phyloP scores from a whole-genome alignment of 2,797 vertebrate species.

The Iguana delicatissima region DNA sequence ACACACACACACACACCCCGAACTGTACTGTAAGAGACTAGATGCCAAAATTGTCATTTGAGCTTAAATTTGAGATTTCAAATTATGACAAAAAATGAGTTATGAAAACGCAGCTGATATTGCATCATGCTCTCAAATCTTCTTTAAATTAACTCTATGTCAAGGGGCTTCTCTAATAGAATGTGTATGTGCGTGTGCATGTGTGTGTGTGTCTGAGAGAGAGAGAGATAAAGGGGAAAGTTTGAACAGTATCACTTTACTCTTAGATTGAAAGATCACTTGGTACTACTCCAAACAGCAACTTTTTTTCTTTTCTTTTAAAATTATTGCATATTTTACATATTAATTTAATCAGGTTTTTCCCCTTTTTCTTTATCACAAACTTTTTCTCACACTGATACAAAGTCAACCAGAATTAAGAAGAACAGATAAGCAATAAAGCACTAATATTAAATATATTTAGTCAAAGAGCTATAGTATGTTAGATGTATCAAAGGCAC shows the following conservation, averaged over 20 bases:
- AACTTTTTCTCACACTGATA: constrained; percentile 43
- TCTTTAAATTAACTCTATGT: constrained; percentile 91
- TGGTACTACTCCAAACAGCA: constrained; percentile 66
- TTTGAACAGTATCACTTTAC: constrained; percentile 75
- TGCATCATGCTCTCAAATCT: constrained; percentile 91
- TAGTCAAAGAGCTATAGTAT: constrained; percentile 29
- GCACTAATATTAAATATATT: constrained; percentile 5
- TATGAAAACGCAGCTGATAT: constrained; percentile 92
- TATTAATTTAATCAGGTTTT: constrained; percentile 52
- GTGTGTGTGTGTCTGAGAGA: constrained; percentile 54
- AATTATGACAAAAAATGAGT: constrained; percentile 87
- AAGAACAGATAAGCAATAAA: constrained; percentile 7
- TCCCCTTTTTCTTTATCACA: constrained; percentile 48
- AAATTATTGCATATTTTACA: constrained; percentile 56
- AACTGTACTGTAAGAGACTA: constrained; percentile 67
- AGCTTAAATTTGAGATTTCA: constrained; percentile 87
- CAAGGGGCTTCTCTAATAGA: constrained; percentile 80
- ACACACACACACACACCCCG: background rate
- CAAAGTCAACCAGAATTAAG: constrained; percentile 29
- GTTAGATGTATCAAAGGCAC: constrained; percentile 10
- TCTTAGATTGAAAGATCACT: constrained; percentile 67
- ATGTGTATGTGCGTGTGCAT: constrained; percentile 62
- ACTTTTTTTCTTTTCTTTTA: constrained; percentile 54
- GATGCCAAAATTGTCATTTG: constrained; percentile 83
- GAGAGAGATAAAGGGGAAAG: constrained; percentile 72